Conservation (phyloP, 2,797 vertebrate species). For the Lagorchestes hirsutus region DNA sequence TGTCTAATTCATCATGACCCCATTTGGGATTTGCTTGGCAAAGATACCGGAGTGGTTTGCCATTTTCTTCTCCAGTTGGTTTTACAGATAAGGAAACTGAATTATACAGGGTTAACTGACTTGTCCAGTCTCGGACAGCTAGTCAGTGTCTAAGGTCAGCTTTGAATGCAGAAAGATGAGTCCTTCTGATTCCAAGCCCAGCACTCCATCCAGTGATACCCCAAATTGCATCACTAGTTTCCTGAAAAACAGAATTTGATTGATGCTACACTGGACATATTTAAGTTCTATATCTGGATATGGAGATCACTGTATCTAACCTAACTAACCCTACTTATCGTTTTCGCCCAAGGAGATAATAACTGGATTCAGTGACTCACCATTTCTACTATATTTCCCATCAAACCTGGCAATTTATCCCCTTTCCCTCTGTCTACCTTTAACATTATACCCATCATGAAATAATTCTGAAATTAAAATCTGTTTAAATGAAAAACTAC, state of each 20-base stretch:
- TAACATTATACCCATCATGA: fast-evolving
- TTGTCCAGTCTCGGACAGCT: neutral
- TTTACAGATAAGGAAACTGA: neutral
- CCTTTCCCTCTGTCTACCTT: neutral
- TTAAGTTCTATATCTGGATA: fast-evolving
- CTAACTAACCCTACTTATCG: neutral
- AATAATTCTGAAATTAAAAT: neutral
- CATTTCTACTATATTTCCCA: neutral
- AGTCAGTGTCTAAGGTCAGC: neutral
- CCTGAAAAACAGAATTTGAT: neutral
- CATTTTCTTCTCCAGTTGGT: neutral
- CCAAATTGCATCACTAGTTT: neutral
- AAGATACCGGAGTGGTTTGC: neutral
- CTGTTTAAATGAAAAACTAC: fast-evolving
- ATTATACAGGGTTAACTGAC: neutral
- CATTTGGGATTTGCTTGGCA: neutral
- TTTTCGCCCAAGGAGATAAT: neutral
- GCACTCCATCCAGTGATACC: neutral
- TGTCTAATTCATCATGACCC: neutral
- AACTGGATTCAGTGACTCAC: neutral
- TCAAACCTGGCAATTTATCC: neutral
- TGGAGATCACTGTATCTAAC: fast-evolving
- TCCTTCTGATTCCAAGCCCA: neutral
- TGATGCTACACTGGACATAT: fast-evolving
- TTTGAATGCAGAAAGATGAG: neutral